Base-by-base conservation (phyloP, 2,888 invertebrate species). In the Craniophora ligustri region DNA sequence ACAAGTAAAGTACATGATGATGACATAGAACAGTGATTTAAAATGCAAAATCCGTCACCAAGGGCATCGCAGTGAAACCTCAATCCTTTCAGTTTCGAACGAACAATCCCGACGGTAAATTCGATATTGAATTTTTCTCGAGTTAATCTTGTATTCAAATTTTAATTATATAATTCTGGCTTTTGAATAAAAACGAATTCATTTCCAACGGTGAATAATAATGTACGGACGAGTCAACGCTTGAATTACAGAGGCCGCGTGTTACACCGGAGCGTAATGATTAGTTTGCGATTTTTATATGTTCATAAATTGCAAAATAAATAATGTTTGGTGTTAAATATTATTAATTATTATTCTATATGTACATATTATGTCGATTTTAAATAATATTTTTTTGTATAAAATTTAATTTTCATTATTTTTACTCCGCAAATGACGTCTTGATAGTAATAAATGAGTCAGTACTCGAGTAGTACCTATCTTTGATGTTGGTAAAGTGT, bases 111-210 rank as follows among this genome's bases (percentile, higher is more conserved):
- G 70, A 60, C 50, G 61, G 72, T 62, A 75, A 82, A 86, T 85
- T 84, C 76, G 79, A 84, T 86, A 87, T 88, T 82, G 85, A 85
- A 85, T 86, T 91, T 89, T 89, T 91, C 84, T 86, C 83, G 77
- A 86, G 85, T 84, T 90, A 91, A 91, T 92, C 88, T 91, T 88
- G 87, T 89, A 92, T 92, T 92, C 88, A 92, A 91, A 92, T 92
- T 92, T 91, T 91, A 91, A 92, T 92, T 91, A 91, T 89, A 89
- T 92, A 87, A 91, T 91, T 91, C 89, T 82, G 86, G 85, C 82
- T 86, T 92, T 91, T 90, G 91, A 91, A 92, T 92, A 89, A 92
- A 91, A 92, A 89, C 87, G 89, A 87, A 91, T 91, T 91, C 85
- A 89, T 91, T 91, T 85, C 80, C 81, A 86, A 72, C 88, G 85